Percentiles rank a stretch among this genome's conserved stretches.
Conservation (phyloP, 2,113 vertebrate genomes). For the Athene cunicularia region DNA sequence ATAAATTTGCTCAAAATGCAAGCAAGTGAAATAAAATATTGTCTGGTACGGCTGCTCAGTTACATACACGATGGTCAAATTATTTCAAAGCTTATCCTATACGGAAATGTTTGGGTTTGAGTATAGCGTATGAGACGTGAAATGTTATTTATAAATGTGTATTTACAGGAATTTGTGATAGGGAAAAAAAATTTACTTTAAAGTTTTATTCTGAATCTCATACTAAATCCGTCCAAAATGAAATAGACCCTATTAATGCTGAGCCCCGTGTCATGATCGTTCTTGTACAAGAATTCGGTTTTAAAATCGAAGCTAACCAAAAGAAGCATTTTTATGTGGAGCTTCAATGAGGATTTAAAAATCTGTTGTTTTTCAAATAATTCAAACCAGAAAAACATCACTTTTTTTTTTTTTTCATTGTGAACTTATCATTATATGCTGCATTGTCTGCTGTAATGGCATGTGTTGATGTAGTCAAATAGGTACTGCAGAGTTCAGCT, state of each 20-base stretch:
- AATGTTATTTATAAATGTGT: background rate
- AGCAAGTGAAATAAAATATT: background rate
- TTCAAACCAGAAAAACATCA: background rate
- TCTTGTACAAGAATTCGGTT: background rate
- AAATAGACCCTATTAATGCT: background rate
- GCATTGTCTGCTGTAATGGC: background rate
- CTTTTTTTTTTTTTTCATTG: background rate
- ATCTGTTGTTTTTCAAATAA: background rate
- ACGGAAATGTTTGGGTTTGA: background rate
- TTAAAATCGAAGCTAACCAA: background rate
- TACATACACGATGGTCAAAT: background rate
- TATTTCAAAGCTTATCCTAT: background rate
- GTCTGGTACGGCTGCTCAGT: background rate
- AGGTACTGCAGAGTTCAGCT: background rate
- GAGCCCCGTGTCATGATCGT: background rate
- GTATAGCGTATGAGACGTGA: background rate
- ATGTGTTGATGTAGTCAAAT: background rate
- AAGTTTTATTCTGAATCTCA: background rate
- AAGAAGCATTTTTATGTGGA: background rate
- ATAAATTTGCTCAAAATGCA: conserved; percentile 24
- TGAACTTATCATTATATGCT: background rate
- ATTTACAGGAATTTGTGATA: background rate
- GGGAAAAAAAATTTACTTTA: background rate
- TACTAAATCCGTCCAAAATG: background rate
- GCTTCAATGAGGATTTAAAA: background rate